Percentiles rank a stretch among this genome's conserved stretches.
Conservation (phyloP, 1,140 invertebrate species). For the Dendrolimus kikuchii region DNA sequence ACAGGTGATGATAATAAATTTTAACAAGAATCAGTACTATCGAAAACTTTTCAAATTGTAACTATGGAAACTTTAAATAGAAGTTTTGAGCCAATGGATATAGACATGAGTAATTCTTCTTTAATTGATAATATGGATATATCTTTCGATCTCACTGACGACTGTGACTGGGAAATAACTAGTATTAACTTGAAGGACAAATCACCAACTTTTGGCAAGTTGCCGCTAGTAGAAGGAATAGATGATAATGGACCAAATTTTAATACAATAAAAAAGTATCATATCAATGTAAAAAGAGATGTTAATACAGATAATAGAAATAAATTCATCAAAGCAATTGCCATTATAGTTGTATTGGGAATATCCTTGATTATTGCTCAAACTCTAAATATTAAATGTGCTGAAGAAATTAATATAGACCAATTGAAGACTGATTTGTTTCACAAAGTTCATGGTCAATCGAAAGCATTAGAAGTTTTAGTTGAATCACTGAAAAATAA, state of each 20-base stretch:
- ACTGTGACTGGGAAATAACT: too few relatives aligned
- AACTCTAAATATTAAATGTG: slow-evolving; percentile 36
- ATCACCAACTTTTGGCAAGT: too few relatives aligned
- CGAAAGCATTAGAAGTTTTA: slow-evolving; percentile 30
- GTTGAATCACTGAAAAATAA: slow-evolving; percentile 29
- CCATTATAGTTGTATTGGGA: slow-evolving; percentile 9
- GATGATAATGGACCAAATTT: neutral
- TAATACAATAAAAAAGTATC: slow-evolving; percentile 18
- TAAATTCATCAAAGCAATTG: slow-evolving; percentile 4
- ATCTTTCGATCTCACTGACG: slow-evolving; percentile 26
- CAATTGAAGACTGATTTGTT: slow-evolving; percentile 25
- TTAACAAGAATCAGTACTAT: too few relatives aligned
- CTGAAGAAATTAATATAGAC: slow-evolving; percentile 28
- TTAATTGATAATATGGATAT: slow-evolving; percentile 37
- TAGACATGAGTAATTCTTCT: slow-evolving; percentile 53
- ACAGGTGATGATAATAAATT: too few relatives aligned
- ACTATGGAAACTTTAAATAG: slow-evolving; percentile 19
- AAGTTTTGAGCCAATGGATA: slow-evolving; percentile 58
- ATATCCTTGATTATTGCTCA: slow-evolving; percentile 31
- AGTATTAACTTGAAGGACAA: too few relatives aligned
- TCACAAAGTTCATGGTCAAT: slow-evolving; percentile 50
- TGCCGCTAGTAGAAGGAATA: too few relatives aligned
- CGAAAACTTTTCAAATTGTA: neutral
- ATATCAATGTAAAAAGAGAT: slow-evolving; percentile 21
- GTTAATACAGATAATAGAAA: slow-evolving; percentile 3